Conservation (phyloP, 2,797 vertebrate genomes). For the Siniperca undulata region DNA sequence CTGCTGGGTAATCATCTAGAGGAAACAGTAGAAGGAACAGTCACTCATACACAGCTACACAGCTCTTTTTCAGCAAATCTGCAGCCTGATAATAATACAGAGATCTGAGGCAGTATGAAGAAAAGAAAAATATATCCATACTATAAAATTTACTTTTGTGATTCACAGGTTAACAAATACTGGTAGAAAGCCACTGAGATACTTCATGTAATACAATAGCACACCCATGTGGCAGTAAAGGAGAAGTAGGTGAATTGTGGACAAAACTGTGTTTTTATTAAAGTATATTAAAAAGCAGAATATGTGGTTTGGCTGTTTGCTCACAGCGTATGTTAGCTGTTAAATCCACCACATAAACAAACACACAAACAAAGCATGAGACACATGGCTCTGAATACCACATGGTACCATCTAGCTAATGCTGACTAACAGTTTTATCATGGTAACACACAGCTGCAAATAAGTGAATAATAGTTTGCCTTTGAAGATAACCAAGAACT, state of each 20-base stretch:
- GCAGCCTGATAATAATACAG: neutral
- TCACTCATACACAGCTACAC: conserved; percentile 21
- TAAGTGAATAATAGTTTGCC: conserved; percentile 56
- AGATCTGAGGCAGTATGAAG: neutral
- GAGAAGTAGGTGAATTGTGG: conserved; percentile 24
- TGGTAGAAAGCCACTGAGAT: neutral
- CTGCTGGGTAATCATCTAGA: conserved; percentile 94
- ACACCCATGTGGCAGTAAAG: conserved; percentile 67
- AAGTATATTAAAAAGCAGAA: conserved; percentile 29
- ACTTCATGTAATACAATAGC: conserved; percentile 65
- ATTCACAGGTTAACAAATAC: conserved; percentile 24
- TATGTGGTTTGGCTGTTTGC: conserved; percentile 42
- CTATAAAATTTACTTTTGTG: neutral
- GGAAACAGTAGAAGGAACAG: conserved; percentile 8
- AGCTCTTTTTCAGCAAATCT: conserved; percentile 15
- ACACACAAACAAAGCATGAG: conserved; percentile 46
- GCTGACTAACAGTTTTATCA: conserved; percentile 61
- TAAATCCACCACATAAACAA: conserved; percentile 52
- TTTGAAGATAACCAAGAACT: conserved; percentile 65
- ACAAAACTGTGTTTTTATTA: conserved; percentile 15
- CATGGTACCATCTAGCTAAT: conserved; percentile 56
- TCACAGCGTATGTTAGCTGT: conserved; percentile 44
- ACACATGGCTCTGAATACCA: conserved; percentile 48
- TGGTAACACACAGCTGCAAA: conserved; percentile 64
- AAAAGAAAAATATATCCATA: neutral